A percentile compares a stretch with the other conserved stretches of the same genome.
These are phyloP conservation scores for Huso huso DNA, from an alignment of 2,797 vertebrate genomes.

Conservation along the genomic window DNA sequence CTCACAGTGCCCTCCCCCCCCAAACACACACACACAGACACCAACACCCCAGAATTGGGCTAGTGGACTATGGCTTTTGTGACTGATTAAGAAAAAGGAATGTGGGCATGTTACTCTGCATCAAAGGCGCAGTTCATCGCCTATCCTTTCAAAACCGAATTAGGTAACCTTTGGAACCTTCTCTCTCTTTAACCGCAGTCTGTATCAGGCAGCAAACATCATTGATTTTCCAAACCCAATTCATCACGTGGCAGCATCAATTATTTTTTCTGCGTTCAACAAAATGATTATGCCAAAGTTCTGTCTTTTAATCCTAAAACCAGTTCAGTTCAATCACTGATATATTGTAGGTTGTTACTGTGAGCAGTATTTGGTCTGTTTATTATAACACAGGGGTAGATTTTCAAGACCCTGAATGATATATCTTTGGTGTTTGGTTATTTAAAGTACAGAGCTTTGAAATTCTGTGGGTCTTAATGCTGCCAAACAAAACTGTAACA, in stretches of 20 bases:
- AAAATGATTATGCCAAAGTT: not conserved
- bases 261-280: conserved; percentile 7
- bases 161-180: too few relatives aligned
- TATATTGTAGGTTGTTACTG: conserved; percentile 6
- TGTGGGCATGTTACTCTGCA: not conserved
- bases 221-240: conserved; percentile 2
- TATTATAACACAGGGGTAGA: too few relatives aligned
- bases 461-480: too few relatives aligned
- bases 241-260: conserved; percentile 5
- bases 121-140: not conserved
- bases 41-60: conserved; percentile 5
- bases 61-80: conserved; percentile 1
- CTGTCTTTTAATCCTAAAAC: not conserved
- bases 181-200: not conserved
- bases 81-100: not conserved
- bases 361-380: too few relatives aligned
- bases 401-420: too few relatives aligned
- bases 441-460: too few relatives aligned
- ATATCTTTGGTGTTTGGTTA: too few relatives aligned
- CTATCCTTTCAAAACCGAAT: too few relatives aligned
- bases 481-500: too few relatives aligned
- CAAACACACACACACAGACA: conserved; percentile 4
- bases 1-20: conserved; percentile 51
- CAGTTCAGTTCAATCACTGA: conserved; percentile 3
- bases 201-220: not conserved